Evolutionary conservation across 2,888 invertebrate species (phyloP).

Genomic region (Leptopilina drosophilae): DNA sequence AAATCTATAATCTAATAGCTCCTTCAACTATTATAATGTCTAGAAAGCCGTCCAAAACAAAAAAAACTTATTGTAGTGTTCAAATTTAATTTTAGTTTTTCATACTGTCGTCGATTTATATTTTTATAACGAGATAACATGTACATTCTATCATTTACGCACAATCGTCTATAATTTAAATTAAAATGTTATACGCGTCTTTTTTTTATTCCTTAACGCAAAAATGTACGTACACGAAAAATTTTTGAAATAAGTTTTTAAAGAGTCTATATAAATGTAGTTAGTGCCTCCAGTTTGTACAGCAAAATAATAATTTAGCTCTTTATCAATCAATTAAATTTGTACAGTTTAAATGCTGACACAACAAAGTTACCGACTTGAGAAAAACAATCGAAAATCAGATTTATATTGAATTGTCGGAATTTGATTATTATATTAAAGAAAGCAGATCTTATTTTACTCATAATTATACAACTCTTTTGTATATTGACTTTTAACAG

Average conservation of each 20-base stretch:
- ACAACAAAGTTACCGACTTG: neutral
- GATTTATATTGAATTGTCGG: slow-evolving; percentile 8
- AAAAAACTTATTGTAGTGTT: slow-evolving; percentile 6
- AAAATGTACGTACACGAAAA: slow-evolving; percentile 5
- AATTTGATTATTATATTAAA: neutral
- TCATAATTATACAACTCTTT: neutral
- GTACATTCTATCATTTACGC: slow-evolving; percentile 20
- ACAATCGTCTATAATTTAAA: slow-evolving; percentile 12
- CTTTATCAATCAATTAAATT: neutral
- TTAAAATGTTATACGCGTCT: neutral
- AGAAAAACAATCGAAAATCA: neutral
- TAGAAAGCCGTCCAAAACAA: slow-evolving; percentile 62
- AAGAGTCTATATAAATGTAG: slow-evolving; percentile 18
- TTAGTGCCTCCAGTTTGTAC: slow-evolving; percentile 28
- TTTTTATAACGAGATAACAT: slow-evolving; percentile 13
- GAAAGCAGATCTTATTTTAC: neutral
- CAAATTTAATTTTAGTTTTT: slow-evolving; percentile 13
- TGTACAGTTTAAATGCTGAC: slow-evolving; percentile 25
- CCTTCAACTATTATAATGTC: slow-evolving; percentile 26
- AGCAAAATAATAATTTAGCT: slow-evolving; percentile 25
- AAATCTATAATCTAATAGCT: slow-evolving; percentile 18
- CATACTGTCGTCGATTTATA: slow-evolving; percentile 26
- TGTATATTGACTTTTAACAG: neutral
- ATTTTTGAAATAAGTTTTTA: slow-evolving; percentile 8
- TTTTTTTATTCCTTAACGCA: neutral